These are phyloP conservation scores for Amblyteles armatorius DNA, from an alignment of 2,888 invertebrate genomes.

Conservation along the genomic window DNA sequence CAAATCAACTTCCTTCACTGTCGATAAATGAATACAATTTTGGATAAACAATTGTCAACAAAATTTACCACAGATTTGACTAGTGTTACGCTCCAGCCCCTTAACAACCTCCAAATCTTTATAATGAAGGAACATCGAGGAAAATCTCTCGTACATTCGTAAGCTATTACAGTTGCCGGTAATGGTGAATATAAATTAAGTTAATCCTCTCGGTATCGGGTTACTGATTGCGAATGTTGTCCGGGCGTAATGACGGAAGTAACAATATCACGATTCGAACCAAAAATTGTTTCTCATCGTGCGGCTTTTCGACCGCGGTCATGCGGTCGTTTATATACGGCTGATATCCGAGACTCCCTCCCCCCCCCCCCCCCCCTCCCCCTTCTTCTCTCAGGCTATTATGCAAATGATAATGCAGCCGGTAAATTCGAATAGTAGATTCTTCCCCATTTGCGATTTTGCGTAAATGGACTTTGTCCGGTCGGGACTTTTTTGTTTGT, in stretches of 20 bases:
- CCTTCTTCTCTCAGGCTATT: background rate
- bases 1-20: too few species aligned
- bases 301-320: background rate
- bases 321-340: conserved; percentile 15
- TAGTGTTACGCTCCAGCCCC: too few species aligned
- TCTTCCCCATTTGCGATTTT: conserved; percentile 49
- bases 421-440: conserved; percentile 52
- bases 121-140: background rate
- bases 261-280: background rate
- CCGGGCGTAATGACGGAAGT: background rate
- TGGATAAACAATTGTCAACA: too few species aligned
- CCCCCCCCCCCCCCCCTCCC: background rate
- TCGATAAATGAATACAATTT: too few species aligned
- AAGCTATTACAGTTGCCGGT: background rate
- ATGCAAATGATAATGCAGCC: conserved; percentile 57
- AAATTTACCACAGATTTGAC: too few species aligned
- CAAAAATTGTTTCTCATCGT: conserved; percentile 7
- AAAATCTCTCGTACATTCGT: background rate
- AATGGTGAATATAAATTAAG: conserved; percentile 2
- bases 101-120: background rate
- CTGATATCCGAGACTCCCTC: background rate
- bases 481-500: background rate
- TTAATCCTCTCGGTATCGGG: background rate
- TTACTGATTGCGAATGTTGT: background rate
- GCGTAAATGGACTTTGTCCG: conserved; percentile 50